phyloP scores from a whole-genome alignment of 2,888 invertebrate species.

The Phragmatobia fuliginosa region DNA sequence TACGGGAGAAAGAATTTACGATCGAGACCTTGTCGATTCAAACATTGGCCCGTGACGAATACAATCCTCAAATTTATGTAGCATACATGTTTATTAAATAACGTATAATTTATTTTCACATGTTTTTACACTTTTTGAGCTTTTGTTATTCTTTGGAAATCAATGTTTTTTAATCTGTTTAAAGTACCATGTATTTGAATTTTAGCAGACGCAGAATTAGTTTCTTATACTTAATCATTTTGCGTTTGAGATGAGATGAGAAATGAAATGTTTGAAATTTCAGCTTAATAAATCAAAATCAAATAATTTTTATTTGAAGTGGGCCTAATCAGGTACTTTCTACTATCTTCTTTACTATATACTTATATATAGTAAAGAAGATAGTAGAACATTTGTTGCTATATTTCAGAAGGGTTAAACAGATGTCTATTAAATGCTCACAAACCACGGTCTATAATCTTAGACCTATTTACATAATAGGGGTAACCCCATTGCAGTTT shows the following conservation, averaged over 20 bases:
- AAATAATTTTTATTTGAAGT: too few species aligned
- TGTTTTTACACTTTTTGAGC: not conserved
- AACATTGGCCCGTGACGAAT: conserved; percentile 46
- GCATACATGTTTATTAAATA: conserved; percentile 40
- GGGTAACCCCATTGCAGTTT: not conserved
- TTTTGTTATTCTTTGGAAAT: not conserved
- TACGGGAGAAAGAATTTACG: conserved; percentile 44
- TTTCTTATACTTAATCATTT: not conserved
- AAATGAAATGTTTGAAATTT: too few species aligned
- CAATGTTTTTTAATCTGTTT: not conserved
- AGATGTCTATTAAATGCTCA: not conserved
- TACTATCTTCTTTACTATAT: too few species aligned
- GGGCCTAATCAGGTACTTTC: too few species aligned
- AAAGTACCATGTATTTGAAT: not conserved
- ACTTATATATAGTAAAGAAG: too few species aligned
- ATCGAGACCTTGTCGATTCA: conserved; percentile 34
- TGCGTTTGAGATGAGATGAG: too few species aligned
- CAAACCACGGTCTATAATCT: too few species aligned
- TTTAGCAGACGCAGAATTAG: not conserved
- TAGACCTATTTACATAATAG: too few species aligned
- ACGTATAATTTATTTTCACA: not conserved
- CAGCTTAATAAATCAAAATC: too few species aligned
- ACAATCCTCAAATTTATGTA: conserved; percentile 36
- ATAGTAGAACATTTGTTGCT: not conserved
- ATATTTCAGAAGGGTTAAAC: not conserved